phyloP scores from a whole-genome alignment of 2,113 vertebrate species.

The Lampris incognitus region DNA sequence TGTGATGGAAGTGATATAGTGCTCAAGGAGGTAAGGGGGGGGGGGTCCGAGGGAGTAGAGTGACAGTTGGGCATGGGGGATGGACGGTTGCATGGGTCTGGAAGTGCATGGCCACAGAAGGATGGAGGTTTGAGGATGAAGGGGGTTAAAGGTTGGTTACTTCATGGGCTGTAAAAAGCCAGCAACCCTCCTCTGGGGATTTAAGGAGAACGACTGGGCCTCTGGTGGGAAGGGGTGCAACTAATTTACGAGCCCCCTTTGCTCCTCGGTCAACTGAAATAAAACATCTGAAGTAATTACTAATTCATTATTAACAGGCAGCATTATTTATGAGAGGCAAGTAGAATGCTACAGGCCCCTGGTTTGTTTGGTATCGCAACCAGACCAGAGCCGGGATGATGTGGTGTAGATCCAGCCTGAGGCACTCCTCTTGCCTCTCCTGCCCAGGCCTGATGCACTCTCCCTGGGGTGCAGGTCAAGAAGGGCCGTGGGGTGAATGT shows the following conservation, averaged over 20 bases:
- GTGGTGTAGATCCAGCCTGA: conserved; percentile 78
- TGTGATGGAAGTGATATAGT: background rate
- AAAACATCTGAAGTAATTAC: conserved; percentile 82
- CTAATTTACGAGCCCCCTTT: conserved; percentile 75
- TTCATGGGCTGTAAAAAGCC: conserved; percentile 65
- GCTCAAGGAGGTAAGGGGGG: too few species aligned
- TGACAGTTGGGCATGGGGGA: conserved; percentile 36
- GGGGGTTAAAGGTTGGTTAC: conserved; percentile 15
- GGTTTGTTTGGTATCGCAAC: conserved; percentile 73
- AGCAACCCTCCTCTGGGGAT: conserved; percentile 54
- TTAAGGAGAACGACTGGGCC: conserved; percentile 38
- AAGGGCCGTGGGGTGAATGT: conserved; percentile 56
- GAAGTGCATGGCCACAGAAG: conserved; percentile 6
- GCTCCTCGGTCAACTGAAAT: conserved; percentile 79
- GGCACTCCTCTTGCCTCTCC: conserved; percentile 75
- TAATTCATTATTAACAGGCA: conserved; percentile 84
- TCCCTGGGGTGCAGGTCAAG: conserved; percentile 71
- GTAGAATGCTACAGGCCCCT: conserved; percentile 65
- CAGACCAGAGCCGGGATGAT: conserved; percentile 72
- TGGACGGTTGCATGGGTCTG: conserved; percentile 21
- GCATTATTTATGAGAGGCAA: conserved; percentile 83
- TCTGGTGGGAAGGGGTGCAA: conserved; percentile 50
- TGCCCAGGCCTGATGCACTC: conserved; percentile 58
- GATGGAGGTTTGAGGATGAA: background rate
- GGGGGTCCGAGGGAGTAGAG: background rate